Evolutionary conservation across 2,888 invertebrate genomes (phyloP).

Genomic region (Trachelus stipa): DNA sequence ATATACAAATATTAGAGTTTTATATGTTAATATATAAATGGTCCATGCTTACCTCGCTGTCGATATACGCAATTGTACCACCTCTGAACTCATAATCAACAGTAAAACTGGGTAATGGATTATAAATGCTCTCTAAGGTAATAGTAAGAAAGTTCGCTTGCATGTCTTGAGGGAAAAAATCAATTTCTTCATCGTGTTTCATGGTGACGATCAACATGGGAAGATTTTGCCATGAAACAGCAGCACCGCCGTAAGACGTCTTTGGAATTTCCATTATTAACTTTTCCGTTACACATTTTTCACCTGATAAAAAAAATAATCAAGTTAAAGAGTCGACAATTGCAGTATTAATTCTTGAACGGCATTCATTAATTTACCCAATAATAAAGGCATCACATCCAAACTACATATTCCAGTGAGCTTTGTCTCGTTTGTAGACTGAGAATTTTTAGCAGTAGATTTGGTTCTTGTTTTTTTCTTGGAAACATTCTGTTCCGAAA

Average conservation of each 20-base stretch:
- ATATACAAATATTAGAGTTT: background rate
- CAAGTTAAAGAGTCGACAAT: background rate
- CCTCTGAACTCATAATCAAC: slow-evolving; percentile 41
- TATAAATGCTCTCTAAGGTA: slow-evolving; percentile 54
- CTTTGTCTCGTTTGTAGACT: background rate
- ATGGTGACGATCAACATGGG: slow-evolving; percentile 40
- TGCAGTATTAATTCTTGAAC: background rate
- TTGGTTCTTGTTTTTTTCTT: slow-evolving; percentile 20
- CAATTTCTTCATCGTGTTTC: slow-evolving; percentile 16
- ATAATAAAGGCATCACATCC: slow-evolving; percentile 48
- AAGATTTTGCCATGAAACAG: slow-evolving; percentile 47
- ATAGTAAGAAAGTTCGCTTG: slow-evolving; percentile 43
- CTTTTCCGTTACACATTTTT: slow-evolving; percentile 38
- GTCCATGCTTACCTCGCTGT: slow-evolving; percentile 35
- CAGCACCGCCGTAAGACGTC: slow-evolving; percentile 28
- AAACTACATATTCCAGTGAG: slow-evolving; percentile 49
- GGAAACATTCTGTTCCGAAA: background rate
- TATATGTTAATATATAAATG: background rate
- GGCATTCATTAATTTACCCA: slow-evolving; percentile 36
- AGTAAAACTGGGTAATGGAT: slow-evolving; percentile 40
- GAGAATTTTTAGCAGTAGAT: background rate
- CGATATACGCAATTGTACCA: slow-evolving; percentile 37
- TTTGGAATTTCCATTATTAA: slow-evolving; percentile 40
- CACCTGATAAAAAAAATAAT: slow-evolving; percentile 34
- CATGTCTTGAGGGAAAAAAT: slow-evolving; percentile 26